Base-by-base conservation (phyloP, 2,888 invertebrate species). In the Polylopha cassiicola region DNA sequence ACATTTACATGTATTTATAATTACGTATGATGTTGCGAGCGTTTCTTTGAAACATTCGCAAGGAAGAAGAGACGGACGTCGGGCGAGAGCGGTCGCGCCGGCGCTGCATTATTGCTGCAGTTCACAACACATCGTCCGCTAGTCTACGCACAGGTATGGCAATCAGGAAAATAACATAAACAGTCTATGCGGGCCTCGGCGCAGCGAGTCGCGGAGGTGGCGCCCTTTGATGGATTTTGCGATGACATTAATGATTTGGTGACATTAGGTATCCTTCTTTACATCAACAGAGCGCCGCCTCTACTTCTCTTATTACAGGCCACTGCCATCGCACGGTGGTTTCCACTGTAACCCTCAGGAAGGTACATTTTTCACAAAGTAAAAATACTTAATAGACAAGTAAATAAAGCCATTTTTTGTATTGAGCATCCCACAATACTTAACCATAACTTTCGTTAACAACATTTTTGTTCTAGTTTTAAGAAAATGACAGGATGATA, bases 11-110 rank as follows among this genome's bases (percentile, higher is more conserved):
- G 67, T 67, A 61, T 63, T 67, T 65, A 62, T 65, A 68, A 69
- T 82, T 84, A 82, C 82, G 82, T 82, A 82, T 81, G 75, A 63
- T 47, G 68, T 55, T 54, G 65, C 57, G 55, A 49, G 45, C 53
- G 48, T 62, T 72, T 80, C 80, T 81, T 79, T 65, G 80, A 81
- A 73, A 66, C 55, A 50, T 42, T 51, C 63, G 53, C 66, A 58
- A 60, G 69, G 49, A 44, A 45, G 45, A 57, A 60, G 63, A 75
- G 74, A 76, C 75, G 77, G 75, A 72, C 59, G 58, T 54, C 65
- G 63, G n/a, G n/a, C 66, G 56, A 66, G 62, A 58, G 62, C 52
- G 61, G 55, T 58, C 58, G 54, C 51, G 54, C 13, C 21, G 15
- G 29, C 23, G 28, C 47, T 50, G 53, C 58, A 70, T 78, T 79